Evolutionary conservation across 2,113 vertebrate species (phyloP), one percentile per base, ranked within the genome.

Genomic region (Tachuris rubrigastra): DNA sequence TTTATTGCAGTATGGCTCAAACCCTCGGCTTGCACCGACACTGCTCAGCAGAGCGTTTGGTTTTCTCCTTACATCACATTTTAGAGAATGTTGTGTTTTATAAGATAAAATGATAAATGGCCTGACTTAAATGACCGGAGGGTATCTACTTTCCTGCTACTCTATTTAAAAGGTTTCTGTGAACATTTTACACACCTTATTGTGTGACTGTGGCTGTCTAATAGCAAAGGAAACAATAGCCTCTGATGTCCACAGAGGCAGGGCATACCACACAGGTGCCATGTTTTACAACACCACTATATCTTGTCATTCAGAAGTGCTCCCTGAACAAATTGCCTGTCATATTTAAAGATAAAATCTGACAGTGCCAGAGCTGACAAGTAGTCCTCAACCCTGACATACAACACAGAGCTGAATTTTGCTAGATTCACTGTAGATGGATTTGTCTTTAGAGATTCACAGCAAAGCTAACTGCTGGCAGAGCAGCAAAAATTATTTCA

Each of bases 221-320:
- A 68, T 68, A 90, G 92, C 80, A 85, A 92, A 93, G 92, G 91
- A 97, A 95, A 96, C 90, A 96, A 92, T 95, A 93, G 88, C 79
- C 79, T 97, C 87, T 90, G 85, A 97, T 85, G 88, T 89, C 95
- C 90, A 77, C 94, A 89, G 92, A 96, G 90, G 87, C 82, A 95
- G 95, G 89, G 95, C 83, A 75, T 89, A 89, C 95, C 96, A 96
- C 96, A 90, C 95, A 92, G 91, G 94, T 94, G 97, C 97, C 97
- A 87, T 97, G 97, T 97, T 97, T 96, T 97, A 97, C 97, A 97
- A 98, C 93, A 93, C 96, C 85, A 94, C 96, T 97, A 93, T 97
- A 96, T 97, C 97, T 97, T 96, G 91, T 97, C 96, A 96, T 95
- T 97, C 87, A 90, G 94, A 92, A 95, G 73, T 92, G 92, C 93